Percentiles rank a stretch among this genome's conserved stretches.
Conservation (phyloP, 1,140 invertebrate genomes). For the Ips nitidus region DNA sequence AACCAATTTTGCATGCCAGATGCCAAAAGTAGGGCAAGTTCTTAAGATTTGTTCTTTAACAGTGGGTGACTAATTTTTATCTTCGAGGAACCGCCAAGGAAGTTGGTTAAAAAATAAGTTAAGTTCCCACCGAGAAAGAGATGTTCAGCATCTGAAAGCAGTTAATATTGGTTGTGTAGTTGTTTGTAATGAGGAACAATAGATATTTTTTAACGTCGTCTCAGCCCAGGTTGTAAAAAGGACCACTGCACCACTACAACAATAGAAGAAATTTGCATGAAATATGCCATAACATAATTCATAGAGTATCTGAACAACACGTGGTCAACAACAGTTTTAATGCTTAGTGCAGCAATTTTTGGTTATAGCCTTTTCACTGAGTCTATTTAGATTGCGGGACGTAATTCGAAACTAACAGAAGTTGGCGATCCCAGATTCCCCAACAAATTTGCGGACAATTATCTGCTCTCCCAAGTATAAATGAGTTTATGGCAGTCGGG, state of each 20-base stretch:
- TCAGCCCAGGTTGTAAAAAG: not conserved
- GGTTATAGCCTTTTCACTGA: no score
- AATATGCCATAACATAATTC: not conserved
- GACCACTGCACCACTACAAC: not conserved
- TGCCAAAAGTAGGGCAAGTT: slow-evolving; percentile 35
- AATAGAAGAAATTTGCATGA: slow-evolving; percentile 2
- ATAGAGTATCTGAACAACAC: not conserved
- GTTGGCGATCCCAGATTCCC: slow-evolving; percentile 28
- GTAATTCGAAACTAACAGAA: slow-evolving; percentile 22
- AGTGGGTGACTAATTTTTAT: no score
- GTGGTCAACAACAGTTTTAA: not conserved
- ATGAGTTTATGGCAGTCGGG: slow-evolving; percentile 30
- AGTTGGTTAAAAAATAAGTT: no score
- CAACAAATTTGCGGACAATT: slow-evolving; percentile 33
- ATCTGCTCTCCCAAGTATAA: slow-evolving; percentile 29
- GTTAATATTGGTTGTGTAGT: not conserved
- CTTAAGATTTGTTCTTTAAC: not conserved
- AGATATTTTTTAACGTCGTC: not conserved
- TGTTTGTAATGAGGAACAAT: slow-evolving; percentile 2
- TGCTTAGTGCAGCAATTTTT: no score
- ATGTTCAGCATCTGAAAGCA: not conserved
- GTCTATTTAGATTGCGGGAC: not conserved
- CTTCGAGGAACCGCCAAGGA: no score
- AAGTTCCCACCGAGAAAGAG: no score
- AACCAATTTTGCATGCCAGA: slow-evolving; percentile 33